phyloP scores from a whole-genome alignment of 2,113 vertebrate genomes.

The Melanerpes formicivorus region DNA sequence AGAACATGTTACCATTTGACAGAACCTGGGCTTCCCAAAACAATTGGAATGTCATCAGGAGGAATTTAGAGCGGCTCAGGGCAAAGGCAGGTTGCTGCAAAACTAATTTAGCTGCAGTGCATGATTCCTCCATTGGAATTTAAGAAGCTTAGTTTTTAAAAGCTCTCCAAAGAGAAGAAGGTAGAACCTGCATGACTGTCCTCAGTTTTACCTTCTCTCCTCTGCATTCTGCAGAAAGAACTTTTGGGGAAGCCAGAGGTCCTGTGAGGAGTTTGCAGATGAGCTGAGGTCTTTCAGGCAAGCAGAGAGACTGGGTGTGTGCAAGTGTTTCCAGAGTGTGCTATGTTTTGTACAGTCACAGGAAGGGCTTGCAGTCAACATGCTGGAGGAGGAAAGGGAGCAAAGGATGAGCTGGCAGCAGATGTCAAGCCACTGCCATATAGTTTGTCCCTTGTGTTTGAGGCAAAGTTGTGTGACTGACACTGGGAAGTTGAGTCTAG shows the following conservation, averaged over 20 bases:
- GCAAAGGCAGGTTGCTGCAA: background rate
- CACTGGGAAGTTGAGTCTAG: background rate
- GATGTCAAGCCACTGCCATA: background rate
- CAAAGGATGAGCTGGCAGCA: background rate
- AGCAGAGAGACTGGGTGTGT: background rate
- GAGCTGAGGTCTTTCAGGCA: background rate
- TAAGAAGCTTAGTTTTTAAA: constrained; percentile 8
- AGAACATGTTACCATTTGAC: background rate
- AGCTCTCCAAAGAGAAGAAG: background rate
- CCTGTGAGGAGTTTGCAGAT: background rate
- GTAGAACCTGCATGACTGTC: background rate
- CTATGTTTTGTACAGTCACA: background rate
- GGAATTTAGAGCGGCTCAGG: constrained; percentile 10
- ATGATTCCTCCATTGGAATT: background rate
- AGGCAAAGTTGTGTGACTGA: background rate
- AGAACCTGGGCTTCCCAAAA: background rate
- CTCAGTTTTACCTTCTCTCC: background rate
- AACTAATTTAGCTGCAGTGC: background rate
- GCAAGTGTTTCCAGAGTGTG: background rate
- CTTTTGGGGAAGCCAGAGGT: background rate
- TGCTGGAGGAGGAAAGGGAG: background rate
- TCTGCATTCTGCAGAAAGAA: background rate
- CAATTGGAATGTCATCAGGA: background rate
- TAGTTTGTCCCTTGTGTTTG: background rate
- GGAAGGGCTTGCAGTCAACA: background rate